Conservation (phyloP, 2,888 invertebrate species). For the Stenichneumon culpator region DNA sequence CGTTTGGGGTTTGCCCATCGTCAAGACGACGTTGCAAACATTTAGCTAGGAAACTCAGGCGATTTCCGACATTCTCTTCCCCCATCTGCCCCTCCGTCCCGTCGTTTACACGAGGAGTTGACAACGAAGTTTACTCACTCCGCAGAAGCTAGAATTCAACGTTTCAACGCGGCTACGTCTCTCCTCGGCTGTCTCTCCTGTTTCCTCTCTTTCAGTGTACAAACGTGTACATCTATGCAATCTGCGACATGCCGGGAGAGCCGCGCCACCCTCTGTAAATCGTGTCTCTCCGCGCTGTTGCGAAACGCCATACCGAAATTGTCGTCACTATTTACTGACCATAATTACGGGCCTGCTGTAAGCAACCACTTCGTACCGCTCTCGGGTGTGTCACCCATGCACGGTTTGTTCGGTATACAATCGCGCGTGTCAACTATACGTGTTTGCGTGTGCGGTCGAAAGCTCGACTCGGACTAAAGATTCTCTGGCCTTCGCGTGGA, state of each 20-base stretch:
- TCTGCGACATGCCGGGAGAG: slow-evolving; percentile 12
- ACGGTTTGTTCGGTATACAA: neutral
- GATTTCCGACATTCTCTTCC: slow-evolving; percentile 37
- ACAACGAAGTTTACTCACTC: slow-evolving; percentile 63
- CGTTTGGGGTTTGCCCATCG: slow-evolving; percentile 16
- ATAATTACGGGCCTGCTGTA: slow-evolving; percentile 29
- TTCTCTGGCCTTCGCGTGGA: neutral
- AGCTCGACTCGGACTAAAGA: slow-evolving; percentile 19
- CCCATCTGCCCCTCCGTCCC: neutral
- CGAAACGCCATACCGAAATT: slow-evolving; percentile 12
- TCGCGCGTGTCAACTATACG: slow-evolving; percentile 2
- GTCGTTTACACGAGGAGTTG: slow-evolving; percentile 51
- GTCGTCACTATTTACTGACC: slow-evolving; percentile 60
- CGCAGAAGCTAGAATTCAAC: slow-evolving; percentile 38
- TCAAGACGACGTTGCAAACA: slow-evolving; percentile 40
- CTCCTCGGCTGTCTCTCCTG: neutral
- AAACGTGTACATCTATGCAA: slow-evolving; percentile 34
- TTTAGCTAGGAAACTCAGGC: slow-evolving; percentile 40
- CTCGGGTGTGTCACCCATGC: neutral
- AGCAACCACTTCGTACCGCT: neutral
- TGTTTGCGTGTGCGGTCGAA: neutral
- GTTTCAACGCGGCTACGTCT: slow-evolving; percentile 39
- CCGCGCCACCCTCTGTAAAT: slow-evolving; percentile 17
- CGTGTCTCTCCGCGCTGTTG: slow-evolving; percentile 15
- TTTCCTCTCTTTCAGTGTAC: slow-evolving; percentile 12